Evolutionary conservation across 1,140 invertebrate species (phyloP), one percentile per base, ranked within the genome.

Genomic region (Diachasma alloeum): DNA sequence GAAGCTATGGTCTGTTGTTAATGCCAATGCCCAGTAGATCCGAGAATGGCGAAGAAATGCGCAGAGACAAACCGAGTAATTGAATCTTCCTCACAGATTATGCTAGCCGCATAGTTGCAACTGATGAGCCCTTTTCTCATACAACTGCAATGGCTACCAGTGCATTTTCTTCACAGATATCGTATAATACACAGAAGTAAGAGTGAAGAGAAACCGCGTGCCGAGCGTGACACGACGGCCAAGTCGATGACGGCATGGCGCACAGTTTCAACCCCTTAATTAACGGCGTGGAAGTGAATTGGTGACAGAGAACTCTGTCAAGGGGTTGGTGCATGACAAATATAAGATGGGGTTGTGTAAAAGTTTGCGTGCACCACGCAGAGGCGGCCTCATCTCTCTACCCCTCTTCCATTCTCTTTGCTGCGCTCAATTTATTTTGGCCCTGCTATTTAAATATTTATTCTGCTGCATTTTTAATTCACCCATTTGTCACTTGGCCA

Each of bases 331-430:
- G 11, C 22, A 42, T 74, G 74, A 76, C 68, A 63, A 70, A 76
- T 68, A 22, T 46, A 56, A 31, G 17, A 72, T 42, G 68, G 75
- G 75, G 53, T 75, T 67, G 44, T 46, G 67, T 24, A 70, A 75
- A 75, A 75, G 63, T 75, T 76, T 76, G 75, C 75, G 75, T 76
- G 75, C 22, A n/a, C 22, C 67, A 76, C 68, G 66, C 66, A 75
- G 59, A 63, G 59, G 8, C 44, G 59, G 8, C 44, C 4, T 56
- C 36, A 17, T 22, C 24, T 66, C 15, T 63, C 15, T 53, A 17
- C 11, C 37, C 36, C 63, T 63, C 66, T 39, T 67, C 10, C 10
- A 67, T 56, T 69, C 73, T 56, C 22, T 66, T 66, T 22, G 26
- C 37, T 68, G 31, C 42, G 36, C 17, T 37, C 9, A 75, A 75